These are phyloP conservation scores for Carapus acus DNA, from an alignment of 2,797 vertebrate genomes.

Conservation along the genomic window DNA sequence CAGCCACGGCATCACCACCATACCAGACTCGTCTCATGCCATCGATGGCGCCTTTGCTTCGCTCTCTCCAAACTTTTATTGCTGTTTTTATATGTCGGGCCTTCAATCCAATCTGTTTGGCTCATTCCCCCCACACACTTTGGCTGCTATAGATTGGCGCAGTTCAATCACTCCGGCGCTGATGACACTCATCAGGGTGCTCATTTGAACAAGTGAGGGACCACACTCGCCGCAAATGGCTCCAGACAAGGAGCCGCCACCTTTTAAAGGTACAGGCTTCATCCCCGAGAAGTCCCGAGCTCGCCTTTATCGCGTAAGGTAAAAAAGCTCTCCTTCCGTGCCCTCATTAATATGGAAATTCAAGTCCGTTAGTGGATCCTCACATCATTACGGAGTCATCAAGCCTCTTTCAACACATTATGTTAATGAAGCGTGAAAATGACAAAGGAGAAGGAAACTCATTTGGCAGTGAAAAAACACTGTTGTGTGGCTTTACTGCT, in stretches of 20 bases:
- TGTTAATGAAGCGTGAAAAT: conserved; percentile 73
- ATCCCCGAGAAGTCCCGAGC: conserved; percentile 25
- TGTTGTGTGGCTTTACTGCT: conserved; percentile 21
- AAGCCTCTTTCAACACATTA: conserved; percentile 71
- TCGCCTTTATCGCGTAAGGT: conserved; percentile 44
- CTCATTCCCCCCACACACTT: conserved; percentile 54
- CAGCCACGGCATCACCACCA: too few species aligned
- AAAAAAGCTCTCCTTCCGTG: conserved; percentile 53
- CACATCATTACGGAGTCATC: conserved; percentile 73
- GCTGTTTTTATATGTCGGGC: conserved; percentile 45
- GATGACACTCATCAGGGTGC: conserved; percentile 65
- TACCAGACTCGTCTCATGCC: conserved; percentile 12
- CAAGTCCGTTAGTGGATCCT: conserved; percentile 62
- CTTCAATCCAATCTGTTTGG: conserved; percentile 57
- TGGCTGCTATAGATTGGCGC: conserved; percentile 60
- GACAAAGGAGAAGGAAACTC: conserved; percentile 64
- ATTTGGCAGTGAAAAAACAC: conserved; percentile 39
- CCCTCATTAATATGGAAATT: conserved; percentile 77
- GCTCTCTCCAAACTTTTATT: conserved; percentile 31
- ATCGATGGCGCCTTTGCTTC: conserved; percentile 11
- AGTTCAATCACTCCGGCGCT: conserved; percentile 61
- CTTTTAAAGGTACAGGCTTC: conserved; percentile 45
- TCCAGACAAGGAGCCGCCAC: conserved; percentile 36
- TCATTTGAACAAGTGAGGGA: conserved; percentile 63
- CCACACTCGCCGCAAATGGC: conserved; percentile 52